Percentiles rank a stretch among this genome's conserved stretches.
Conservation (phyloP, 2,888 invertebrate species). For the Cataglyphis albicans region DNA sequence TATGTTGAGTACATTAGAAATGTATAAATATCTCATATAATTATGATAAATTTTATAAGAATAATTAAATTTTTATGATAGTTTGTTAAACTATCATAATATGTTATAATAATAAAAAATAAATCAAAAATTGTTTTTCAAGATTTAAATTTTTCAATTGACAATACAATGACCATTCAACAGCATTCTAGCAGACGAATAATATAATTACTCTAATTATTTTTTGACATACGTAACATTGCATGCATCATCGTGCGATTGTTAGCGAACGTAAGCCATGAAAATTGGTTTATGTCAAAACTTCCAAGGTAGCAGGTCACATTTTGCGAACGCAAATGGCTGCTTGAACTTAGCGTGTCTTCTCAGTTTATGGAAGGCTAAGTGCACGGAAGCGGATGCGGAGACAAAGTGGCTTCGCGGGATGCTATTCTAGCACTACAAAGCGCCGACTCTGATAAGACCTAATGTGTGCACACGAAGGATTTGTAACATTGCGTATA, state of each 20-base stretch:
- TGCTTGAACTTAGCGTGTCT: constrained; percentile 35
- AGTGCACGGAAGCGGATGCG: constrained; percentile 70
- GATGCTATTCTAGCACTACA: constrained; percentile 61
- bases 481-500: constrained; percentile 20
- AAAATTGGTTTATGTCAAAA: constrained; percentile 17
- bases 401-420: constrained; percentile 66
- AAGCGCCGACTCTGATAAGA: constrained; percentile 57
- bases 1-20: not conserved
- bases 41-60: not conserved
- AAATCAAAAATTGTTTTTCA: not conserved
- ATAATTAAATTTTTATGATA: not conserved
- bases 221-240: not conserved
- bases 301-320: constrained; percentile 5
- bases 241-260: not conserved
- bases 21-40: not conserved
- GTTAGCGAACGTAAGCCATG: not conserved
- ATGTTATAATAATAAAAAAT: not conserved
- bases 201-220: not conserved
- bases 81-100: not conserved
- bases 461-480: constrained; percentile 46
- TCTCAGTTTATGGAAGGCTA: constrained; percentile 57
- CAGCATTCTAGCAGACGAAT: not conserved
- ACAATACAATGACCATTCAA: not conserved
- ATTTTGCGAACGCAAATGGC: constrained; percentile 31
- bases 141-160: not conserved